phyloP scores from a whole-genome alignment of 2,113 vertebrate genomes.

The Megatriorchis doriae region DNA sequence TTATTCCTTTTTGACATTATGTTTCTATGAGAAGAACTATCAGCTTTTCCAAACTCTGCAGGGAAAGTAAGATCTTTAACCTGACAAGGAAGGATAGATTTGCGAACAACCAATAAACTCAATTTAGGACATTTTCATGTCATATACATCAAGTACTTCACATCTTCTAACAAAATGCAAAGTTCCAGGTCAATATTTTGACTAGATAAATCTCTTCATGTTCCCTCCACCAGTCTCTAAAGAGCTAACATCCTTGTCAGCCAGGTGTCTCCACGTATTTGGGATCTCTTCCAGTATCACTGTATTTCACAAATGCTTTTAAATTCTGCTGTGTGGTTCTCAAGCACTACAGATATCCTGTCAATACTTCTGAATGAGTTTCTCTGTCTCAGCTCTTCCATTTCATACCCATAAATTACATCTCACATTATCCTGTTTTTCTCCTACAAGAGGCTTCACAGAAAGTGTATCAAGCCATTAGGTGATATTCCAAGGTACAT shows the following conservation, averaged over 20 bases:
- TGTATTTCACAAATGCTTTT: background rate
- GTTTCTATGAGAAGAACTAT: background rate
- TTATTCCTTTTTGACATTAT: background rate
- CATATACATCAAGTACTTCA: background rate
- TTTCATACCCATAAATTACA: background rate
- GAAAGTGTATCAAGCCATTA: background rate
- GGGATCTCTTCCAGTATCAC: background rate
- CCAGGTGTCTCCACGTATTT: background rate
- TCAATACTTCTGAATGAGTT: background rate
- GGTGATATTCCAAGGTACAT: slow-evolving; percentile 9
- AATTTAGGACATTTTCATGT: background rate
- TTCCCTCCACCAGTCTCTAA: background rate
- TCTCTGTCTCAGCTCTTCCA: background rate
- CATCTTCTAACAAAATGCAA: background rate
- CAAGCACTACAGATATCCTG: background rate
- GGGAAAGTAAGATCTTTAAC: background rate
- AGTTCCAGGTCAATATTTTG: background rate
- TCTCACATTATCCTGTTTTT: background rate
- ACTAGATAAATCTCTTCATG: background rate
- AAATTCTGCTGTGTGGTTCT: background rate
- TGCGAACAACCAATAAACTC: background rate
- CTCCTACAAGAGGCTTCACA: background rate
- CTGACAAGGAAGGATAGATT: background rate
- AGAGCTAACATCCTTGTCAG: background rate
- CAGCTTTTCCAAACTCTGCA: background rate